Conservation (phyloP, 2,113 vertebrate genomes). For the Mirza zaza region DNA sequence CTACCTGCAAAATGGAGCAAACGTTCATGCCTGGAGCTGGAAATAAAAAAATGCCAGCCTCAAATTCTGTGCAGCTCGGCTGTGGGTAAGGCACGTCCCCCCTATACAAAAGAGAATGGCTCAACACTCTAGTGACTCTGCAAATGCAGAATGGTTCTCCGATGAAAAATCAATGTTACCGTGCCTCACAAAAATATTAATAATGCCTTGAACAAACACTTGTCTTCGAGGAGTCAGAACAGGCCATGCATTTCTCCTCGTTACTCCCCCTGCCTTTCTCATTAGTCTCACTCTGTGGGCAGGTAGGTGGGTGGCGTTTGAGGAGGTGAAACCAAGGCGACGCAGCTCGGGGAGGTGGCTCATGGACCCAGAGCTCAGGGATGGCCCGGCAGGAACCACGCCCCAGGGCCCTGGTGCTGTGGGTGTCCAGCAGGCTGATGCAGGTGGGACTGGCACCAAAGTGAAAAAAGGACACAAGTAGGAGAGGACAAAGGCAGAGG, state of each 20-base stretch:
- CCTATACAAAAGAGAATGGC: not conserved
- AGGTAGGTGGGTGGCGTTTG: not conserved
- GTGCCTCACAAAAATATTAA: not conserved
- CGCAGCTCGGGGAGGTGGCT: not conserved
- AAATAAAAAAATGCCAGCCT: conserved; percentile 26
- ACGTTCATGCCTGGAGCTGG: not conserved
- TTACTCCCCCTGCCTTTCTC: not conserved
- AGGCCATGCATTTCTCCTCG: not conserved
- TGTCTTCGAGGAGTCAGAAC: not conserved
- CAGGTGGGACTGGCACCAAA: not conserved
- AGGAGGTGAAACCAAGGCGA: not conserved
- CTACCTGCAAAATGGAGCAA: not conserved
- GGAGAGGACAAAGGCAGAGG: not conserved
- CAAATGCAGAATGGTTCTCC: not conserved
- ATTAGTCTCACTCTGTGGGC: not conserved
- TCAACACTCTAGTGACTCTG: not conserved
- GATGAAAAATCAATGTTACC: conserved; percentile 1
- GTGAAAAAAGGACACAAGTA: not conserved
- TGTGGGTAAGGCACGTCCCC: not conserved
- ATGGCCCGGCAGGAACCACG: not conserved
- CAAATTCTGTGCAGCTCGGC: not conserved
- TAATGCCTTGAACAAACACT: conserved; percentile 10
- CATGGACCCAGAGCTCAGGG: fast-evolving
- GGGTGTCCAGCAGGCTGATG: not conserved
- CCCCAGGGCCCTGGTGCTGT: fast-evolving